Conservation (phyloP, 2,797 vertebrate species). For the Iguana delicatissima region DNA sequence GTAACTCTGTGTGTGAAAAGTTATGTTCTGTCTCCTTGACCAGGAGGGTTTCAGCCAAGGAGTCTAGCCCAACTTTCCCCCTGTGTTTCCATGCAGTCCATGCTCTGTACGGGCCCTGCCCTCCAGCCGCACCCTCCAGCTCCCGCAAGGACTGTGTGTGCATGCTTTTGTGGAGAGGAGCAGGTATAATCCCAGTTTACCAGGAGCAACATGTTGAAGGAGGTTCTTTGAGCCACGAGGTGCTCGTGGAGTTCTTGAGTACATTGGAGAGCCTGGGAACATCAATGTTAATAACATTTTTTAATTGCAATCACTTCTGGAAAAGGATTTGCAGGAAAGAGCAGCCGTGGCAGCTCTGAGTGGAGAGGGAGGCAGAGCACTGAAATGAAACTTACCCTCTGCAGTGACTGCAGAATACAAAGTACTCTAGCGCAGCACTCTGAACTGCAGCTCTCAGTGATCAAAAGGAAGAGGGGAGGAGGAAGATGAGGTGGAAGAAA, state of each 20-base stretch:
- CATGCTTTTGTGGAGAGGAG: not conserved
- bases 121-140: not conserved
- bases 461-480: too few relatives aligned
- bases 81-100: not conserved
- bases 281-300: constrained; percentile 26
- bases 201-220: not conserved
- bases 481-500: too few relatives aligned
- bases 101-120: not conserved
- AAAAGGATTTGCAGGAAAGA: not conserved
- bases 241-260: constrained; percentile 9
- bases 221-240: constrained; percentile 2
- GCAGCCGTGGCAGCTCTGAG: not conserved
- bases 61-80: not conserved
- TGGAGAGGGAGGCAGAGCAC: not conserved
- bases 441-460: not conserved
- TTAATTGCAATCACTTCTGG: constrained; percentile 48
- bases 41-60: too few relatives aligned
- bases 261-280: not conserved
- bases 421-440: not conserved
- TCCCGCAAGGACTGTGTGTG: too few relatives aligned
- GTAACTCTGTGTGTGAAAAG: not conserved
- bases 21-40: too few relatives aligned
- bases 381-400: not conserved
- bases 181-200: constrained; percentile 4
- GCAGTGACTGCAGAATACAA: not conserved